Base-by-base conservation (phyloP, 2,113 vertebrate species). In the Butastur rufipennis region DNA sequence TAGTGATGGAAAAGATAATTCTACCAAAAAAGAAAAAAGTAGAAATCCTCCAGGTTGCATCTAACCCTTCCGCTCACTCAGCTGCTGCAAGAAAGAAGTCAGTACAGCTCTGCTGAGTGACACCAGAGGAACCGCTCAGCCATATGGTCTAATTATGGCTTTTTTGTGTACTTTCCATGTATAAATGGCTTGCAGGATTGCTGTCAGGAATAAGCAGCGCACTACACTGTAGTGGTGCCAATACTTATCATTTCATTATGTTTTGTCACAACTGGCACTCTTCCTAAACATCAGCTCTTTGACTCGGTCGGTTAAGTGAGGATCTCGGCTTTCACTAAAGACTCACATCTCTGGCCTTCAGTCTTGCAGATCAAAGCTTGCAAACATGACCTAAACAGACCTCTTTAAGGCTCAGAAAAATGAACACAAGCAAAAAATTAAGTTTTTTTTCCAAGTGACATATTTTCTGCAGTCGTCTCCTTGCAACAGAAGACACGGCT, bases 181-280 rank as follows among this genome's bases (percentile, higher is more conserved):
- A 48, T 55, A 94, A 94, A 90, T 29, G 59, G 81, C 86, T 93
- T 90, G 77, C 90, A 78, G 94, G 42, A 71, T 26, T 88, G 82
- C 82, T 92, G 82, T 92, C 86, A 95, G 67, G 79, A 87, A 40
- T 67, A 86, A 90, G 82, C 88, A 88, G 50, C 2, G 1, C 66
- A 40, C 20, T 74, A 42, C 59, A 86, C 50, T 92, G 59, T 81
- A 74, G 55, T n/a, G 26, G 43, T 94, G 94, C 94, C 94, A 97
- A 8, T 36, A 81, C 79, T 90, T 68, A 66, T 83, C 1, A 52
- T 86, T 94, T 83, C 71, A 73, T 92, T 80, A 43, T 43, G 55
- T 62, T 83, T 83, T 96, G 62, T 72, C 84, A 92, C 56, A 62
- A 21, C n/a, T 56, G 62, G 78, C 87, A 68, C 6, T 61, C 19